Base-by-base conservation (phyloP, 2,113 vertebrate genomes). In the Sapajus apella region DNA sequence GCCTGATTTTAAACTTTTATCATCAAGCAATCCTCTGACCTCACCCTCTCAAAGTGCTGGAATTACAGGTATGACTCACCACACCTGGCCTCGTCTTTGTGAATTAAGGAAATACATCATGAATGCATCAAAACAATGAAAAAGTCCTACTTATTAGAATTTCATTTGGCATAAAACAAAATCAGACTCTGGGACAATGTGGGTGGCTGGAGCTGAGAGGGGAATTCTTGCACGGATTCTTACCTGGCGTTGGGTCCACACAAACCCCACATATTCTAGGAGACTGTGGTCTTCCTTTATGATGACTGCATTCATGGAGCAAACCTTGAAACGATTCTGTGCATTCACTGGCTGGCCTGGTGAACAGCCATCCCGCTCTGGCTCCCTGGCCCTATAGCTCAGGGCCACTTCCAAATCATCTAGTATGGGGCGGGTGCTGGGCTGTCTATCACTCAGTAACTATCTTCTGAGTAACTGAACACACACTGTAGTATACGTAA, bases 131-230 rank as follows among this genome's bases (percentile, higher is more conserved):
- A 40, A 87, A 56, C 10, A 55, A 64, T 45, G 45, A 27, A 25
- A 61, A 70, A 83, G 8, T 12, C 37, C 43, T 82, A 23, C 12
- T 16, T 9, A 23, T n/a, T 90, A 79, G 55, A 50, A 35, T 80
- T 52, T 83, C 80, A 14, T 75, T 86, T 58, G 80, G 40, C 2
- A 2, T n/a, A 20, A 30, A 37, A n/a, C 27, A 25, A 47, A 94
- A 64, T 40, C 93, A 81, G 27, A 23, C 43, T 6, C 35, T 7
- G 23, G 11, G 58, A 1, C 35, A 9, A 3, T 5, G 10, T 10
- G 45, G 66, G 75, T 0, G 1, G 23, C 20, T 11, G 27, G 13
- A 6, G 47, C 16, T 2, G 45, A 21, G 5, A 13, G 21, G 13
- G 45, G 27, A 5, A 6, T 1, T 27, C 30, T 4, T 75, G 21